phyloP scores from a whole-genome alignment of 2,113 vertebrate genomes.

The Otocyon megalotis region DNA sequence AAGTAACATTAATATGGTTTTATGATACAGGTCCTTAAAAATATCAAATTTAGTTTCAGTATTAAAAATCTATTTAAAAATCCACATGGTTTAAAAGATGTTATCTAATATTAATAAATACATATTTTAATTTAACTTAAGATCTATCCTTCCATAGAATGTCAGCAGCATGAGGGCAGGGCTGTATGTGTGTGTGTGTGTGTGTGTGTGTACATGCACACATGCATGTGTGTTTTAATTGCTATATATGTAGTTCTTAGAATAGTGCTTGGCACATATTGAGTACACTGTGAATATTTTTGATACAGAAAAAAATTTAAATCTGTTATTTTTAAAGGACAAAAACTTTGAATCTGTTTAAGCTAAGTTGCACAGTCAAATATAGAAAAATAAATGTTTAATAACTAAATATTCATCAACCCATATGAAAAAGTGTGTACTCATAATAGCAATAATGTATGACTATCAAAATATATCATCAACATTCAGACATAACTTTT shows the following conservation, averaged over 20 bases:
- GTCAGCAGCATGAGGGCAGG: not conserved
- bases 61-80: not conserved
- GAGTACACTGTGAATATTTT: not conserved
- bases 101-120: not conserved
- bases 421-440: not conserved
- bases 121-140: not conserved
- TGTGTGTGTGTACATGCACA: too few species aligned
- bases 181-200: too few species aligned
- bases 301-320: not conserved
- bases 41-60: not conserved
- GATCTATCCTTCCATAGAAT: not conserved
- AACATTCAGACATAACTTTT: not conserved
- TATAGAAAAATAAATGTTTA: not conserved
- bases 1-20: not conserved
- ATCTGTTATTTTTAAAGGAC: not conserved
- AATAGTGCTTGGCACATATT: not conserved
- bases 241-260: not conserved
- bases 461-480: not conserved
- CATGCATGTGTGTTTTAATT: not conserved
- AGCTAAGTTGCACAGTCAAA: not conserved
- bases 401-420: not conserved
- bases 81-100: not conserved
- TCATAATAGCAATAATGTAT: not conserved
- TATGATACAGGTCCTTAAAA: not conserved
- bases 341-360: not conserved